Evolutionary conservation across 2,888 invertebrate species (phyloP).

Genomic region (Lumbricus terrestris): DNA sequence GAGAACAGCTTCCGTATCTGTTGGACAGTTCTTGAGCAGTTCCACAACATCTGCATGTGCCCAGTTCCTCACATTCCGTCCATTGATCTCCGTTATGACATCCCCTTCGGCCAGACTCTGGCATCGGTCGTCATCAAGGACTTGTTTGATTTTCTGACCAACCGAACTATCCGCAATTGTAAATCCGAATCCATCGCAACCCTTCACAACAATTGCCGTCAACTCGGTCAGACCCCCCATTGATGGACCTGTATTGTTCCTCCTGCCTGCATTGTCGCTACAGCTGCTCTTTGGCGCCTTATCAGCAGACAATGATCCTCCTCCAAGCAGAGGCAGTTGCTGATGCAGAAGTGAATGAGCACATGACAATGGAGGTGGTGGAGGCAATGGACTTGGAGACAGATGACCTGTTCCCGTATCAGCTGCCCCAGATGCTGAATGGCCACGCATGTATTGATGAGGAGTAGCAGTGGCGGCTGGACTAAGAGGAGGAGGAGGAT

Average conservation of each 20-base stretch:
- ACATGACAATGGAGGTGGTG: neutral
- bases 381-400: neutral
- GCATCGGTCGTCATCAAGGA: conserved; percentile 85
- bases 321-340: neutral
- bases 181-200: conserved; percentile 93
- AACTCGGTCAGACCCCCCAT: conserved; percentile 51
- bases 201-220: conserved; percentile 73
- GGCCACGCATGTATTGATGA: neutral
- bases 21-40: conserved; percentile 81
- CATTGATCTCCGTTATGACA: conserved; percentile 82
- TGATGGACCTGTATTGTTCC: neutral
- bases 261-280: neutral
- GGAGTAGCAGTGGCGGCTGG: too few species aligned
- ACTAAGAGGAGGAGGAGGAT: neutral
- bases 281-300: neutral
- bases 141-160: conserved; percentile 77
- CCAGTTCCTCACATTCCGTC: conserved; percentile 77
- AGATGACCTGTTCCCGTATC: neutral
- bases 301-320: neutral
- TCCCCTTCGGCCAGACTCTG: conserved; percentile 79
- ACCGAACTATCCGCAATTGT: conserved; percentile 95
- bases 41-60: conserved; percentile 92
- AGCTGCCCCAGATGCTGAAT: neutral
- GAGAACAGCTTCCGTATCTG: conserved; percentile 80
- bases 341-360: conserved; percentile 3